Percentiles rank a stretch among this genome's conserved stretches.
Evolutionary conservation across 2,797 vertebrate species (phyloP).

Genomic region (Rallus crepitans): DNA sequence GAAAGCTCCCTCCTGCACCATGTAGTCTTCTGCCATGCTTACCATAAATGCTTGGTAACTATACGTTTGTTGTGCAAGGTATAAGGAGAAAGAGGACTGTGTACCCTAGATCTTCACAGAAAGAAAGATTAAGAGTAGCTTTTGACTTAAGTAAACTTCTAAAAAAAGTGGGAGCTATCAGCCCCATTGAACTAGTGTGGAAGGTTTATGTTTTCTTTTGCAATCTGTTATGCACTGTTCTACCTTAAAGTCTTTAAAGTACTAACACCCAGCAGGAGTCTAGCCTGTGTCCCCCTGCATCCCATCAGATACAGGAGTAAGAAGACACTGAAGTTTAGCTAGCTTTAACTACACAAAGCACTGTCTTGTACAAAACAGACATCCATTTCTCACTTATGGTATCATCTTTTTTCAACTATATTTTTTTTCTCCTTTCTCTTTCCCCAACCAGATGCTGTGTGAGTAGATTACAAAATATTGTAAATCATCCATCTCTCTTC

Average conservation of each 20-base stretch:
- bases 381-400: background rate
- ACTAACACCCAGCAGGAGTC: background rate
- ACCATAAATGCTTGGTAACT: background rate
- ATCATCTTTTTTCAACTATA: background rate
- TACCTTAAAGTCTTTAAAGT: background rate
- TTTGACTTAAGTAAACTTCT: background rate
- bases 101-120: background rate
- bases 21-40: background rate
- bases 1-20: rapidly evolving
- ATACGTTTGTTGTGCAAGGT: background rate
- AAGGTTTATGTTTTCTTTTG: background rate
- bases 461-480: background rate
- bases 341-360: background rate
- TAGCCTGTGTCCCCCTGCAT: background rate
- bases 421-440: background rate
- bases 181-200: background rate
- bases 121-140: background rate
- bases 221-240: rapidly evolving
- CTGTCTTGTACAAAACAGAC: background rate
- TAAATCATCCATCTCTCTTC: background rate
- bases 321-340: background rate
- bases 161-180: background rate
- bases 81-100: background rate
- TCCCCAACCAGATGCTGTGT: background rate
- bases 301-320: too few species aligned